A percentile compares a stretch with the other conserved stretches of the same genome.
Evolutionary conservation across 2,888 invertebrate species (phyloP).

Genomic region (Pharmacophagus antenor): DNA sequence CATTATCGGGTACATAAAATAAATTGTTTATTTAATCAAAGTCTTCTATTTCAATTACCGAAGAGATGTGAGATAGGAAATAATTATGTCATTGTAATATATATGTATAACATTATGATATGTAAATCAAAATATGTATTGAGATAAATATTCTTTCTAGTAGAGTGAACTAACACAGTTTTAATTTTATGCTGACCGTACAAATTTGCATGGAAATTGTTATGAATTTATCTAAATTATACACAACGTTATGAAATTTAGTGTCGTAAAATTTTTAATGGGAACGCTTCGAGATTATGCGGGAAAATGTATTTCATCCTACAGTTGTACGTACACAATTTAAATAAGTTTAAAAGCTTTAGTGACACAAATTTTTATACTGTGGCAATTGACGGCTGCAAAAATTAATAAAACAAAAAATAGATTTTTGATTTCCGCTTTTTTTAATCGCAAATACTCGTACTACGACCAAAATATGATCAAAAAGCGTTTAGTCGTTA

Average conservation of each 20-base stretch:
- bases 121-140: too few species aligned
- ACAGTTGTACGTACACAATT: conserved; percentile 1
- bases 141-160: background rate
- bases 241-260: conserved; percentile 9
- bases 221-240: conserved; percentile 13
- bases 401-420: too few species aligned
- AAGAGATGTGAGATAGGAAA: background rate
- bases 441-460: too few species aligned
- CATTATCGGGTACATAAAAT: background rate
- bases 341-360: background rate
- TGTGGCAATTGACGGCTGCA: too few species aligned
- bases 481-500: too few species aligned
- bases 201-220: conserved; percentile 1
- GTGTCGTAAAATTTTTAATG: conserved; percentile 10
- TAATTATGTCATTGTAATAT: background rate
- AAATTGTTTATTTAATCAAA: background rate
- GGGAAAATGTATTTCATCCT: conserved; percentile 6
- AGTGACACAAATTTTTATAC: background rate
- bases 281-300: conserved; percentile 2
- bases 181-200: conserved; percentile 3
- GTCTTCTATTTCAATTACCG: too few species aligned
- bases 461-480: too few species aligned
- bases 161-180: background rate
- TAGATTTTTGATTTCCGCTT: too few species aligned
- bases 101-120: too few species aligned